These are phyloP conservation scores for Limosa lapponica DNA, from an alignment of 2,797 vertebrate genomes.

Conservation along the genomic window DNA sequence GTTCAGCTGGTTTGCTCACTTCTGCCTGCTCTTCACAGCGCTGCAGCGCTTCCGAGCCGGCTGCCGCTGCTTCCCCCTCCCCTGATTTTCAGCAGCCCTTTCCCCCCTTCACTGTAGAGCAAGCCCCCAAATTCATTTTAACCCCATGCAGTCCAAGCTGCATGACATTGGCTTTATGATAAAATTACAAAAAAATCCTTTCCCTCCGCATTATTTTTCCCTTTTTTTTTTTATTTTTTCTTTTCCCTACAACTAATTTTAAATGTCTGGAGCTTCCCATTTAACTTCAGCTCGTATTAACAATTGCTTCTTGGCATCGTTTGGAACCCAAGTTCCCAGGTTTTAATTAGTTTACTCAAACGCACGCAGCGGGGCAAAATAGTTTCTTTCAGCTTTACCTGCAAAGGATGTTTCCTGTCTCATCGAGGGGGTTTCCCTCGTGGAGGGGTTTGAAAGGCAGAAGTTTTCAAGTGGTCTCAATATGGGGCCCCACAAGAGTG, in stretches of 20 bases:
- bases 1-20: slow-evolving; percentile 77
- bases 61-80: background rate
- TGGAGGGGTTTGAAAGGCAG: slow-evolving; percentile 13
- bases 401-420: slow-evolving; percentile 48
- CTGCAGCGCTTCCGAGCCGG: slow-evolving; percentile 18
- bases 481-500: slow-evolving; percentile 11
- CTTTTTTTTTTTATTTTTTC: fast-evolving
- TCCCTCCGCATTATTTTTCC: background rate
- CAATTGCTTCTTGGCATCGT: background rate
- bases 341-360: slow-evolving; percentile 69
- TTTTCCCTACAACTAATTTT: background rate
- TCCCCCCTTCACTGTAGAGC: background rate
- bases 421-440: background rate
- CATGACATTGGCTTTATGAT: background rate
- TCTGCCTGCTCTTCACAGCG: slow-evolving; percentile 47
- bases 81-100: background rate
- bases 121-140: background rate
- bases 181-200: background rate
- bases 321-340: slow-evolving; percentile 24
- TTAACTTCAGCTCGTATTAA: slow-evolving; percentile 34
- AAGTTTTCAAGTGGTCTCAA: slow-evolving; percentile 56
- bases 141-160: slow-evolving; percentile 15
- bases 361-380: background rate
- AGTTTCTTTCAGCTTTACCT: slow-evolving; percentile 68
- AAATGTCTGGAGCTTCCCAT: slow-evolving; percentile 34